Evolutionary conservation across 2,797 vertebrate species (phyloP).

Genomic region (Taenioides sp.): DNA sequence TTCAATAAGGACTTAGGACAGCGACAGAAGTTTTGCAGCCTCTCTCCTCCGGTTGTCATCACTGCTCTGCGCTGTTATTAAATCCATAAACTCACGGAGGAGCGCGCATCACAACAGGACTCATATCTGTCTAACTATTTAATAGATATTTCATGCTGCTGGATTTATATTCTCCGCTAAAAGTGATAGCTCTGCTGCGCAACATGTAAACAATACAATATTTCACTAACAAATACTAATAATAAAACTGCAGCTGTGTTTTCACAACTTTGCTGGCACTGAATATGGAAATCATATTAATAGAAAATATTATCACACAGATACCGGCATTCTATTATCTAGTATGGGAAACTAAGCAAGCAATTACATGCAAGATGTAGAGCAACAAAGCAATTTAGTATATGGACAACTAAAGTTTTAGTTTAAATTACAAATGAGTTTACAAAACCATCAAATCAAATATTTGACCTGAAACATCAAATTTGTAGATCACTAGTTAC

Average conservation of each 20-base stretch:
- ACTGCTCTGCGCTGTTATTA: no score
- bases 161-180: no score
- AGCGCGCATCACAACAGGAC: no score
- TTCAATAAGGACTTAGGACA: no score
- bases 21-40: no score
- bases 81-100: no score
- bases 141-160: no score
- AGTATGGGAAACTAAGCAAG: not conserved
- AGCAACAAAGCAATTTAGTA: not conserved
- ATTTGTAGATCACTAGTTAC: constrained; percentile 58
- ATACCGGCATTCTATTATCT: not conserved
- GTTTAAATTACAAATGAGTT: not conserved
- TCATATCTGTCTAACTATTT: no score
- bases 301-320: not conserved
- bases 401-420: not conserved
- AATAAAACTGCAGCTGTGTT: not conserved
- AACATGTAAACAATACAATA: no score
- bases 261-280: not conserved
- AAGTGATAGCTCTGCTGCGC: no score
- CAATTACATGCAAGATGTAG: not conserved
- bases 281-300: not conserved
- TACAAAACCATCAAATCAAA: not conserved
- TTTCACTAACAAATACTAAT: not conserved
- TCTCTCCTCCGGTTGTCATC: no score
- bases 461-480: not conserved